A percentile compares a stretch with the other conserved stretches of the same genome.
Conservation (phyloP, 2,888 invertebrate species). For the Eristalis tenax region DNA sequence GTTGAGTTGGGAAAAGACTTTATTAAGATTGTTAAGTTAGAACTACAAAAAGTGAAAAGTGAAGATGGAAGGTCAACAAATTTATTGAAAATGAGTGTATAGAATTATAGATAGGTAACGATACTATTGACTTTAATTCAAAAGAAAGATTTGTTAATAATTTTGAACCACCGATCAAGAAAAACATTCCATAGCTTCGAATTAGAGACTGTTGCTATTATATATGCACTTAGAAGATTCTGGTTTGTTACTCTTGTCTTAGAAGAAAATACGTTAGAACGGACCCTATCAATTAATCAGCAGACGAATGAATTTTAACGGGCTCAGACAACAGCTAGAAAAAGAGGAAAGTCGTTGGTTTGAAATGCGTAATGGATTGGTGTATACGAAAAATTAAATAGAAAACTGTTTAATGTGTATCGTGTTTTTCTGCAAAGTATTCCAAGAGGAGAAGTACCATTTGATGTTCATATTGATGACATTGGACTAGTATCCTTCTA, state of each 20-base stretch:
- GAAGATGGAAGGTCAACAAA: too few relatives aligned
- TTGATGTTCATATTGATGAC: too few relatives aligned
- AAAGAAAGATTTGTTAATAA: too few relatives aligned
- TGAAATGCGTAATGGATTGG: slow-evolving; percentile 19
- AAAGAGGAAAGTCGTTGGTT: slow-evolving; percentile 9
- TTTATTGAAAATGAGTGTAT: too few relatives aligned
- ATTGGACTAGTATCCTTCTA: background rate
- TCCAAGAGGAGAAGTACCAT: too few relatives aligned
- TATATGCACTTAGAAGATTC: slow-evolving; percentile 4
- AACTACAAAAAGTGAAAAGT: too few relatives aligned
- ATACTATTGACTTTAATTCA: too few relatives aligned
- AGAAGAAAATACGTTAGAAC: slow-evolving; percentile 46
- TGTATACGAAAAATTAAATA: slow-evolving; percentile 22
- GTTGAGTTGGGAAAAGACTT: too few relatives aligned
- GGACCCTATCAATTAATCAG: slow-evolving; percentile 19
- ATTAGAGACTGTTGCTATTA: background rate
- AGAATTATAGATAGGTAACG: too few relatives aligned
- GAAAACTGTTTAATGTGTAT: slow-evolving; percentile 37
- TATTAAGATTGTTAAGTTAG: too few relatives aligned
- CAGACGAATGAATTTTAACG: background rate
- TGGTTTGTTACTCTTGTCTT: too few relatives aligned
- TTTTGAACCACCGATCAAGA: background rate
- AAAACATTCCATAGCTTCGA: background rate
- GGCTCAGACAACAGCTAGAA: slow-evolving; percentile 16
- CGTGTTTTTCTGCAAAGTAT: too few relatives aligned